These are phyloP conservation scores for Pomatorhinus ruficollis DNA, from an alignment of 2,113 vertebrate species.

Conservation along the genomic window DNA sequence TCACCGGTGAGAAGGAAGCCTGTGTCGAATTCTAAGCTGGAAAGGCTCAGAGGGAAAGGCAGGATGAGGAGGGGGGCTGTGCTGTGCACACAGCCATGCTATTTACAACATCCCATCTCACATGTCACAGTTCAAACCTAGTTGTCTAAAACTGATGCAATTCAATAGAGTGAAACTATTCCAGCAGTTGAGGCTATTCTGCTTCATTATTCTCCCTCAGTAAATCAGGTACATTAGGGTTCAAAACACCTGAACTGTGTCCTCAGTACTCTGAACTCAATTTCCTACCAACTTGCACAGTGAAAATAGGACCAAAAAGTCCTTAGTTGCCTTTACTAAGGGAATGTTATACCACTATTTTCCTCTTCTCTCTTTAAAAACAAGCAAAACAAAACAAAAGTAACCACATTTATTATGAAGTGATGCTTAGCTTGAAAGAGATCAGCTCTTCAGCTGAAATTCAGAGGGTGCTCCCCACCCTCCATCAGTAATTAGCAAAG, in stretches of 20 bases:
- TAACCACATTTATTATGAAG: background rate
- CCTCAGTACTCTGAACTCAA: constrained; percentile 71
- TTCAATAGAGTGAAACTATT: constrained; percentile 71
- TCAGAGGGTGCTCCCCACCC: background rate
- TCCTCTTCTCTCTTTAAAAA: background rate
- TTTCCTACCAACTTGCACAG: constrained; percentile 61
- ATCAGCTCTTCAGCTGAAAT: background rate
- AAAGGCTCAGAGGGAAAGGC: background rate
- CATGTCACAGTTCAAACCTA: constrained; percentile 67
- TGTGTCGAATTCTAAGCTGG: constrained; percentile 3
- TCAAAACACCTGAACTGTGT: constrained; percentile 75
- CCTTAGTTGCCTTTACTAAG: background rate
- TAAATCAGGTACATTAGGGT: constrained; percentile 58
- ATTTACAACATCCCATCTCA: constrained; percentile 31
- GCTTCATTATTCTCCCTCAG: constrained; percentile 70
- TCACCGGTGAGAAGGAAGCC: background rate
- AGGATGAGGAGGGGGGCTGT: background rate
- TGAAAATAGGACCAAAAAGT: background rate
- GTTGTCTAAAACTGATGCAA: constrained; percentile 68
- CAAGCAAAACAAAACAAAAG: background rate
- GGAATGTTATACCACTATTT: background rate
- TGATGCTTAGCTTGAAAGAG: background rate
- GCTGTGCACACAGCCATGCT: background rate
- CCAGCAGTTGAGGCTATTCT: constrained; percentile 10
- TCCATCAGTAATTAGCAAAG: constrained; percentile 5